phyloP scores from a whole-genome alignment of 2,113 vertebrate species.

The Apodemus speciosus region DNA sequence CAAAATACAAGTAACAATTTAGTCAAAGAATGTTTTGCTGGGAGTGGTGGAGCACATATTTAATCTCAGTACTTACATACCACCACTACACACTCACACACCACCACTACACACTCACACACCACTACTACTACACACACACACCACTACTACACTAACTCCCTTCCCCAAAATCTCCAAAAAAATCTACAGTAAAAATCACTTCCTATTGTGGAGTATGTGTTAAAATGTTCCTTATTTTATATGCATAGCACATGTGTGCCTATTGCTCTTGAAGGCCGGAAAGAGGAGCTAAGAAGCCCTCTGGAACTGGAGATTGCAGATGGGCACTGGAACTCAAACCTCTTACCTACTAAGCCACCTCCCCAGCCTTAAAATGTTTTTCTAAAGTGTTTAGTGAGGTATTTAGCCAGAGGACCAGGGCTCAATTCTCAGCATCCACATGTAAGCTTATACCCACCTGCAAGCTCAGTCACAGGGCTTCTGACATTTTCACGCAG shows the following conservation, averaged over 20 bases:
- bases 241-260: background rate
- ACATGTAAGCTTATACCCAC: background rate
- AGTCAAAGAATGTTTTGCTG: background rate
- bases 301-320: background rate
- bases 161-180: background rate
- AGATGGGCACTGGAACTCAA: background rate
- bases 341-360: background rate
- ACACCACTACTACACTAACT: background rate
- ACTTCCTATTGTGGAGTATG: background rate
- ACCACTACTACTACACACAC: background rate
- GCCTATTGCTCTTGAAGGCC: background rate
- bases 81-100: no score
- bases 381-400: background rate
- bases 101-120: no score
- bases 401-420: background rate
- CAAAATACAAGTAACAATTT: background rate
- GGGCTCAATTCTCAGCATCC: background rate
- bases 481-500: background rate
- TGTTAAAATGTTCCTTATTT: background rate
- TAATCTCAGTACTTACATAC: background rate
- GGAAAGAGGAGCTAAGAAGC: background rate
- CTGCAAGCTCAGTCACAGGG: background rate
- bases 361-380: background rate
- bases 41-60: background rate
- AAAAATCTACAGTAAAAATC: background rate